A percentile compares a stretch with the other conserved stretches of the same genome.
Evolutionary conservation across 2,113 vertebrate species (phyloP).

Genomic region (Carollia perspicillata): DNA sequence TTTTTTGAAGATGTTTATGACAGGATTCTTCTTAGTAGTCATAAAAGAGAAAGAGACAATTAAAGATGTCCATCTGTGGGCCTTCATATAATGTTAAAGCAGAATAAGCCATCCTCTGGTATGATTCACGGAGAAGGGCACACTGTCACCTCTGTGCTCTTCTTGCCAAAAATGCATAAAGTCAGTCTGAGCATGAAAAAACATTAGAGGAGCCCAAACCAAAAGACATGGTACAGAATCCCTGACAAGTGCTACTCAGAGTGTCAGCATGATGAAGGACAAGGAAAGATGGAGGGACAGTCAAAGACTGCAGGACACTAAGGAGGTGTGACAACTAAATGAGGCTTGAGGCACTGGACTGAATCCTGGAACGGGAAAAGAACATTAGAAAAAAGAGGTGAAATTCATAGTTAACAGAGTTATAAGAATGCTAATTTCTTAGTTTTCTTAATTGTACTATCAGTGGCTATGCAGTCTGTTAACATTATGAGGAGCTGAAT

Average conservation of each 20-base stretch:
- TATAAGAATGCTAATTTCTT: neutral
- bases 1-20: neutral
- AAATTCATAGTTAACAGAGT: constrained; percentile 1
- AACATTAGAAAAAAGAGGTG: neutral
- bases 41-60: neutral
- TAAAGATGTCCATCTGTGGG: neutral
- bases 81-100: neutral
- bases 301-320: neutral
- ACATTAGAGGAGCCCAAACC: neutral
- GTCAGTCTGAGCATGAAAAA: neutral
- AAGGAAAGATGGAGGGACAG: neutral
- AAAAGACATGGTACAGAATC: neutral
- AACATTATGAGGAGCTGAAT: neutral
- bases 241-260: neutral
- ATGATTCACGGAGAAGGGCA: neutral
- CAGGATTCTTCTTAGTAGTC: neutral
- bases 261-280: neutral
- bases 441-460: neutral
- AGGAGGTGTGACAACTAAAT: neutral
- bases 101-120: neutral
- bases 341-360: neutral
- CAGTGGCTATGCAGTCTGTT: neutral
- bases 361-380: neutral
- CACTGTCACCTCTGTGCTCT: neutral
- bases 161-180: neutral